These are phyloP conservation scores for Tapirus terrestris DNA, from an alignment of 2,113 vertebrate genomes.

Conservation along the genomic window DNA sequence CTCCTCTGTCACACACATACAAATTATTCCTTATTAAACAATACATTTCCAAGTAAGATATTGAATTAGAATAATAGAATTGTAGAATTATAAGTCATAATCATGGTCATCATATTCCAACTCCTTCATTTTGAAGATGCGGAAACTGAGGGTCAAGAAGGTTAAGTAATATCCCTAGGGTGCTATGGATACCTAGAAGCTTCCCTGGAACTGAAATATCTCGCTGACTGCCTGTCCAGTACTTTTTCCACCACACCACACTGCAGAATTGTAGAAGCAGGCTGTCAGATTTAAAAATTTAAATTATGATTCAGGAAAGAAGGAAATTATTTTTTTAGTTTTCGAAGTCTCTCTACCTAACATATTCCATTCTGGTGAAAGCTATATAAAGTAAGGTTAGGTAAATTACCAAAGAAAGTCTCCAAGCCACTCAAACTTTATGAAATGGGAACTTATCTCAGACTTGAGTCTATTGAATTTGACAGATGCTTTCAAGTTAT, in stretches of 20 bases:
- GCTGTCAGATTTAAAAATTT: slow-evolving; percentile 42
- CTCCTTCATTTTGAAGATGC: background rate
- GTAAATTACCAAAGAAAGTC: slow-evolving; percentile 27
- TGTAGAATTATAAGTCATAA: background rate
- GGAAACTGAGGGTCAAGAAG: slow-evolving; percentile 33
- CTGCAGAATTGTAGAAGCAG: background rate
- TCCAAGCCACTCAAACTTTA: background rate
- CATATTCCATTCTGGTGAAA: slow-evolving; percentile 32
- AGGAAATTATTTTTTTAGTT: slow-evolving; percentile 14
- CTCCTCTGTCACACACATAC: background rate
- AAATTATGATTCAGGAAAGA: slow-evolving; percentile 55
- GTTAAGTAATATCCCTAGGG: background rate
- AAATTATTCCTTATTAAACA: background rate
- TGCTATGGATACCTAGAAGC: background rate
- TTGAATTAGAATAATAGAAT: slow-evolving; percentile 45
- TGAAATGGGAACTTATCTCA: slow-evolving; percentile 52
- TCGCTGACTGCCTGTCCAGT: background rate
- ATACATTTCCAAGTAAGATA: slow-evolving; percentile 18
- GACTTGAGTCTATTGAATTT: slow-evolving; percentile 18
- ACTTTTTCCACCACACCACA: background rate
- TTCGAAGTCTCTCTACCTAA: slow-evolving; percentile 27
- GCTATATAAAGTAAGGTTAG: slow-evolving; percentile 31
- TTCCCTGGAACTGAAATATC: background rate
- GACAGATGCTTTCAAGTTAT: slow-evolving; percentile 61
- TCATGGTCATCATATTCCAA: background rate